These are phyloP conservation scores for Apostichopus californicus DNA, from an alignment of 35 echinoderm and acorn worm genomes.

Conservation along the genomic window DNA sequence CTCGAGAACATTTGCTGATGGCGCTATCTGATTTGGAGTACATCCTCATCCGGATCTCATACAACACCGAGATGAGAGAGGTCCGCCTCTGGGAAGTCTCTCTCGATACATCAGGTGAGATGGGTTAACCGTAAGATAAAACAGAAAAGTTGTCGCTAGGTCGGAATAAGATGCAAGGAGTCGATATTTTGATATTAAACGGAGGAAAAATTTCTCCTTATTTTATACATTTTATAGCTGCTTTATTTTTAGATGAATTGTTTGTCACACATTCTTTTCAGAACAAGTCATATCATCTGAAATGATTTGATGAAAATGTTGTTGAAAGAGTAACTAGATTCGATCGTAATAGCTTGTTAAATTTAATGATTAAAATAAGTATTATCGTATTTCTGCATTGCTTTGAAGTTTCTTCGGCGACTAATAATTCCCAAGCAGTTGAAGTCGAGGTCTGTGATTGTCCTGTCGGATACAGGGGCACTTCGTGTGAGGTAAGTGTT, in stretches of 20 bases:
- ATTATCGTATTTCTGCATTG: neutral
- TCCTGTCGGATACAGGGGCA: slow-evolving; percentile 79
- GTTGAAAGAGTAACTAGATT: too few species aligned
- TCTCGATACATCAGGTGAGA: slow-evolving; percentile 82
- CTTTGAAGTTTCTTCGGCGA: slow-evolving; percentile 68
- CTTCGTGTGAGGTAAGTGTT: slow-evolving; percentile 88
- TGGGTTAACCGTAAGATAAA: neutral
- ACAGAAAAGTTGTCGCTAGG: neutral
- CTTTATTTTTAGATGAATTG: too few species aligned
- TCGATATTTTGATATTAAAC: too few species aligned
- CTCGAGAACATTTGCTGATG: slow-evolving; percentile 90
- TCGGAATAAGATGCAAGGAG: too few species aligned
- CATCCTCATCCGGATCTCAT: slow-evolving; percentile 85
- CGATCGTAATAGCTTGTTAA: too few species aligned
- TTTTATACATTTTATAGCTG: too few species aligned
- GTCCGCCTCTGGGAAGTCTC: slow-evolving; percentile 71
- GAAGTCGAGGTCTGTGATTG: slow-evolving; percentile 86
- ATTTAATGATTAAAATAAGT: too few species aligned
- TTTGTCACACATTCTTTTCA: too few species aligned
- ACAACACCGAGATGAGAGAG: slow-evolving; percentile 69
- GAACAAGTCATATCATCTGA: too few species aligned
- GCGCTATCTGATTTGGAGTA: slow-evolving; percentile 75
- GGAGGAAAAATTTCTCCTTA: too few species aligned
- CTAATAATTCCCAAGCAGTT: slow-evolving; percentile 47
- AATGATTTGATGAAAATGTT: too few species aligned